phyloP scores from a whole-genome alignment of 2,113 vertebrate genomes.

The Ceuthmochares aereus region DNA sequence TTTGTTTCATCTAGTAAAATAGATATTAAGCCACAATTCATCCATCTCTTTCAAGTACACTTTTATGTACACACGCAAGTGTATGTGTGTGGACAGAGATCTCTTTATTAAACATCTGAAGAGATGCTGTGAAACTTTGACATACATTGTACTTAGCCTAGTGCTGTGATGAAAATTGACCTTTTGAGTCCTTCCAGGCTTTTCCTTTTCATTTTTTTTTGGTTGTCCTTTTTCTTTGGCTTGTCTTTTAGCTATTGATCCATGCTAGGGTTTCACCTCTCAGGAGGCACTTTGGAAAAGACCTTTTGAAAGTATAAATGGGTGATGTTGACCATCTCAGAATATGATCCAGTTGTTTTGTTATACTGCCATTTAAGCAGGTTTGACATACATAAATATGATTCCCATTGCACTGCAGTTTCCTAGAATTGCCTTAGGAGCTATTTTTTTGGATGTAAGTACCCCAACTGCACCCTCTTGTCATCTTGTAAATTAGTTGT shows the following conservation, averaged over 20 bases:
- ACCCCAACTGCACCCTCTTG: not conserved
- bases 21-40: not conserved
- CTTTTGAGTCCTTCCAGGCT: constrained; percentile 14
- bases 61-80: fast-evolving
- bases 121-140: not conserved
- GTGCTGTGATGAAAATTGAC: constrained; percentile 15
- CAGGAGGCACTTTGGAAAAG: not conserved
- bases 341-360: constrained; percentile 6
- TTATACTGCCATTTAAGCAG: not conserved
- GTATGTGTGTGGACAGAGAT: not conserved
- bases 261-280: not conserved
- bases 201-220: not conserved
- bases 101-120: not conserved
- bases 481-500: not conserved
- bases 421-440: not conserved
- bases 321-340: not conserved
- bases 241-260: constrained; percentile 30
- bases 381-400: not conserved
- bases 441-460: not conserved
- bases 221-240: not conserved
- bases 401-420: not conserved
- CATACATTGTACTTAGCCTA: not conserved
- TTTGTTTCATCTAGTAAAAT: not conserved
- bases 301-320: not conserved
- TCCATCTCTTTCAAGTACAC: not conserved